Evolutionary conservation across 1,140 invertebrate genomes (phyloP).

Genomic region (Saccostrea echinata): DNA sequence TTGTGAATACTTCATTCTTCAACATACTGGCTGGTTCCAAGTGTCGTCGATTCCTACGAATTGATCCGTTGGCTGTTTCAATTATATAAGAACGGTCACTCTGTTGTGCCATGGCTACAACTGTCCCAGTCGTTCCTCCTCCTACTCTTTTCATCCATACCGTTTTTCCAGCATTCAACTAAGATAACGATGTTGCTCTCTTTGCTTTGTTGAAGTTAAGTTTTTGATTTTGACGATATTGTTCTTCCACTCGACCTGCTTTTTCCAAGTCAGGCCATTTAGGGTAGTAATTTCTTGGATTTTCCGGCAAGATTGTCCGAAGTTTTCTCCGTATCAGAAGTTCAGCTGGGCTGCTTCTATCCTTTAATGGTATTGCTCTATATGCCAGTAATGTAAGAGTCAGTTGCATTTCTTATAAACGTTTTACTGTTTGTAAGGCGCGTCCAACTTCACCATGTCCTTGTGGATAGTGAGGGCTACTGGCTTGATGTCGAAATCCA

Average conservation of each 20-base stretch:
- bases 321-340: no score
- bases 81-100: no score
- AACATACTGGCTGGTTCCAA: no score
- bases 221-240: slow-evolving; percentile 30
- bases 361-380: background rate
- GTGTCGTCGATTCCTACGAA: no score
- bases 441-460: slow-evolving; percentile 4
- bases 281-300: no score
- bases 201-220: slow-evolving; percentile 6
- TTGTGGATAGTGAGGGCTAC: slow-evolving; percentile 33
- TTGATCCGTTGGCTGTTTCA: no score
- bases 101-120: no score
- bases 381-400: no score
- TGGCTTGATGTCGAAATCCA: no score
- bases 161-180: background rate
- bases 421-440: background rate
- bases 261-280: slow-evolving; percentile 2
- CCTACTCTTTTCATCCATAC: background rate
- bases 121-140: no score
- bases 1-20: no score
- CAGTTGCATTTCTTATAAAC: background rate
- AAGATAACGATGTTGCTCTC: background rate
- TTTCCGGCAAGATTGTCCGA: background rate
- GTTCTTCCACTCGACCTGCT: background rate
- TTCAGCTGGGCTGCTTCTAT: background rate